Conservation (phyloP, 2,888 invertebrate species). For the Dryocosmus kuriphilus region DNA sequence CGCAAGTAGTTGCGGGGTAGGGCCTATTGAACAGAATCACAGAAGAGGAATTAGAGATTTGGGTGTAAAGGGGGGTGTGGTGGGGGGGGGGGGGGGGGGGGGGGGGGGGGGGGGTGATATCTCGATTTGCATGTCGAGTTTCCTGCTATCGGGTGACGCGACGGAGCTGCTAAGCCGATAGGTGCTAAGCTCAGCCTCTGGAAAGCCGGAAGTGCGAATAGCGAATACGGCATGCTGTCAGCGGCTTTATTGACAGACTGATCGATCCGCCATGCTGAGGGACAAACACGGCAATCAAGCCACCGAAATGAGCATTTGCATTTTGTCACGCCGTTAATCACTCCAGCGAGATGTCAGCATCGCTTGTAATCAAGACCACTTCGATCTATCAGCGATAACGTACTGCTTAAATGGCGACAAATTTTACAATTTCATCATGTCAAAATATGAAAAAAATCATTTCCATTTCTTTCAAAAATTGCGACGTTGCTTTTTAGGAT, state of each 20-base stretch:
- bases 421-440: not conserved
- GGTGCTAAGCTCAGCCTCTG: conserved; percentile 34
- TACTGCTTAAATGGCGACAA: not conserved
- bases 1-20: not conserved
- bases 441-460: no score
- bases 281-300: conserved; percentile 61
- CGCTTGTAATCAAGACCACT: conserved; percentile 14
- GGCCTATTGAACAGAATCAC: conserved; percentile 25
- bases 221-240: conserved; percentile 47
- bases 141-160: conserved; percentile 47
- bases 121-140: conserved; percentile 53
- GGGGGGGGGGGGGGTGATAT: conserved; percentile 24
- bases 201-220: conserved; percentile 36
- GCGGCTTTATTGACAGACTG: conserved; percentile 60
- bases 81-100: no score
- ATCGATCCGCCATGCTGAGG: conserved; percentile 56
- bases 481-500: no score
- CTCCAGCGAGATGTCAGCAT: conserved; percentile 33
- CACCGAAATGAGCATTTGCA: conserved; percentile 60
- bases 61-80: not conserved
- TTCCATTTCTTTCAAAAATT: no score
- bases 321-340: conserved; percentile 62
- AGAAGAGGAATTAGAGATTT: not conserved
- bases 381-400: not conserved
- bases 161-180: conserved; percentile 41